Conservation (phyloP, 2,797 vertebrate species). For the Poeciliopsis gracilis region DNA sequence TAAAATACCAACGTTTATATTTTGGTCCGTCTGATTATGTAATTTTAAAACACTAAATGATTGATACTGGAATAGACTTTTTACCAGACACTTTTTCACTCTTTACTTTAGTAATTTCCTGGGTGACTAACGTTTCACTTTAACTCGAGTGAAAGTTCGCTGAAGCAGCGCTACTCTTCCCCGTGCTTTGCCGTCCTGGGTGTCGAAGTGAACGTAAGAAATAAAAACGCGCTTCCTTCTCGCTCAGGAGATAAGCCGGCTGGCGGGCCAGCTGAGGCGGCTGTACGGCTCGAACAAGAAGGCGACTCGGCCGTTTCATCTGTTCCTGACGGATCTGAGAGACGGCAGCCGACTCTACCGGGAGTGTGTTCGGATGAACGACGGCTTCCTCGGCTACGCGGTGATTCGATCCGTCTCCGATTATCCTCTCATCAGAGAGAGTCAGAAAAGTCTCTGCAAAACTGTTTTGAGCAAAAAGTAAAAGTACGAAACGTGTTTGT, state of each 20-base stretch:
- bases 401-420: slow-evolving; percentile 61
- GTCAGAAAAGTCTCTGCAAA: background rate
- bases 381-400: slow-evolving; percentile 87
- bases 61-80: too few relatives aligned
- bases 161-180: too few relatives aligned
- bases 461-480: background rate
- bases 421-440: background rate
- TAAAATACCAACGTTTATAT: too few relatives aligned
- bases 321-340: slow-evolving; percentile 84
- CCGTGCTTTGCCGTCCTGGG: too few relatives aligned
- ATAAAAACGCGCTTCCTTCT: background rate
- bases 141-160: too few relatives aligned
- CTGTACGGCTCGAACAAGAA: slow-evolving; percentile 92
- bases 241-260: slow-evolving; percentile 86
- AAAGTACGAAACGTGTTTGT: background rate
- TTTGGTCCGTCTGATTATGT: too few relatives aligned
- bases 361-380: slow-evolving; percentile 92
- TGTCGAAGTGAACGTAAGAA: background rate
- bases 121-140: too few relatives aligned
- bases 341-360: slow-evolving; percentile 82
- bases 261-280: slow-evolving; percentile 89
- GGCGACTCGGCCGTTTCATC: slow-evolving; percentile 85
- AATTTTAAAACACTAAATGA: too few relatives aligned
- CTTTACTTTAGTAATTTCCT: too few relatives aligned
- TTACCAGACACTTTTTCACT: too few relatives aligned